Percentiles rank a stretch among this genome's conserved stretches.
Evolutionary conservation across 2,113 vertebrate genomes (phyloP).

Genomic region (Mus spicilegus): DNA sequence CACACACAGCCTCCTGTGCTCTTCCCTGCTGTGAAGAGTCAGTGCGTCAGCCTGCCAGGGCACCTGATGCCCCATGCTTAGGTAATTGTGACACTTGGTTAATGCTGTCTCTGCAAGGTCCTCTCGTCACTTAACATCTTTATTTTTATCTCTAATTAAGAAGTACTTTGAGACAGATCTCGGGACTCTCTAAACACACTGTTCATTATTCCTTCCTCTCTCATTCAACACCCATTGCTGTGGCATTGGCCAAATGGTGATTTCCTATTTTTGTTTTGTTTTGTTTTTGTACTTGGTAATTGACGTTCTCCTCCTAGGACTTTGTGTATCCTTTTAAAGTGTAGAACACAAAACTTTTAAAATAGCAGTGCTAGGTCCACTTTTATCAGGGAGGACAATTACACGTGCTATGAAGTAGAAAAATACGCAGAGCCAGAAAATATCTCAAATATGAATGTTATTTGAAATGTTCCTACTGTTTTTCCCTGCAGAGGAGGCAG

Average conservation of each 20-base stretch:
- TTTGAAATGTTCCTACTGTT: constrained; percentile 6
- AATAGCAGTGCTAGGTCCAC: constrained; percentile 53
- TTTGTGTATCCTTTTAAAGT: constrained; percentile 49
- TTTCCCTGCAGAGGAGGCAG: constrained; percentile 29
- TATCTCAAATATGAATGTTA: constrained; percentile 48
- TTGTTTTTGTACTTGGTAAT: constrained; percentile 19
- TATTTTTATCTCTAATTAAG: constrained; percentile 7
- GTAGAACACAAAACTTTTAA: constrained; percentile 50
- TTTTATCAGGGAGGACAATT: constrained; percentile 53
- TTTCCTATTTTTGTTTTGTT: constrained; percentile 58
- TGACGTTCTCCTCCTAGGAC: constrained; percentile 51
- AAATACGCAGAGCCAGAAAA: constrained; percentile 54
- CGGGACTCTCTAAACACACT: background rate
- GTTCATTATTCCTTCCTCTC: constrained; percentile 14
- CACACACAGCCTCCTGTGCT: background rate
- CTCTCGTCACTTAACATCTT: background rate
- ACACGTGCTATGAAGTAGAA: constrained; percentile 1
- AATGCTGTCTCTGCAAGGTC: background rate
- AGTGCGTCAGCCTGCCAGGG: background rate
- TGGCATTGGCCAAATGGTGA: constrained; percentile 56
- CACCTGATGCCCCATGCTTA: background rate
- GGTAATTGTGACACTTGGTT: background rate
- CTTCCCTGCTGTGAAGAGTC: background rate
- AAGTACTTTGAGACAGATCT: background rate
- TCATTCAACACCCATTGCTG: constrained; percentile 37